Base-by-base conservation (phyloP, 64 coral and sea anemone genomes). In the Acropora tenuis region DNA sequence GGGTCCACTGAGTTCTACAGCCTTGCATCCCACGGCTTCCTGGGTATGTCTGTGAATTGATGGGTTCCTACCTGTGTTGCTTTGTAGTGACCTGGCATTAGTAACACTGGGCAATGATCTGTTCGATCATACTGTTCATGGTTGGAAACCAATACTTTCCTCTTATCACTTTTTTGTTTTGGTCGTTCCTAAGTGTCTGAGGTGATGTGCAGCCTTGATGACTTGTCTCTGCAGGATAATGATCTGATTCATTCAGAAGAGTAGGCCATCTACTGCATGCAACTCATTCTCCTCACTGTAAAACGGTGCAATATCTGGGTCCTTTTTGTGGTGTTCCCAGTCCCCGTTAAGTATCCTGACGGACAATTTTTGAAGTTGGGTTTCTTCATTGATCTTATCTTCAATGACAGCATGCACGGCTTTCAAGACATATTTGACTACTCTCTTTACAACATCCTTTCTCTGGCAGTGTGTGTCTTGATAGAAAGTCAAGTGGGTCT, bases 121-220 rank as follows among this genome's bases (percentile, higher is more conserved):
- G 18, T 41, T 78, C 75, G 7, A 78, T 42, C 69, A 78, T 45
- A 6, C 52, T 89, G 53, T 89, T 89, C 74, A 89, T 89, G 15
- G 18, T 78, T 2, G 87, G 87, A 47, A 89, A 78, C 87, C 87
- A 89, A 50, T 74, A 75, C 71, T 88, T 88, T 8, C 30, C 72
- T 88, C 69, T 75, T 4, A 87, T 50, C 90, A 92, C 79, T 9
- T 92, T n/a, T 92, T 92, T 60, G 74, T 92, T 61, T 87, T 92
- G 76, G 83, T 63, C 46, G 49, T 87, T 45, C 82, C 20, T 17
- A 92, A 65, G 18, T 87, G 82, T 66, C 74, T 83, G 4, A 79
- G 83, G 76, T 87, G 74, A 76, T 92, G 82, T 43, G 65, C 75
- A 2, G 30, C 59, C 10, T 79, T 79, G n/a, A 68, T 57, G 6